Percentiles rank a stretch among this genome's conserved stretches.
Evolutionary conservation across 2,888 invertebrate species (phyloP).

Genomic region (Carcina quercana): DNA sequence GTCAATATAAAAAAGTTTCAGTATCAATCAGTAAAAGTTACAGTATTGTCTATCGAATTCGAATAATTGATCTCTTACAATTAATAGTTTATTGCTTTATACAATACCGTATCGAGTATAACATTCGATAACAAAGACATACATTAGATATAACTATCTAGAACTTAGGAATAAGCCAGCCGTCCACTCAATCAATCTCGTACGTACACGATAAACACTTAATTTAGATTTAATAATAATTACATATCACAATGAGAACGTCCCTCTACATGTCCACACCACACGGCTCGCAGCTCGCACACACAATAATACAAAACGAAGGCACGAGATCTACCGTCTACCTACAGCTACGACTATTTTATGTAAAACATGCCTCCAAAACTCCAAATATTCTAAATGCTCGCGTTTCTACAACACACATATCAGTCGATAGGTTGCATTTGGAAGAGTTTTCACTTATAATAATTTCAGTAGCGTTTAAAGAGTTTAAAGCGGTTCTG

Average conservation of each 20-base stretch:
- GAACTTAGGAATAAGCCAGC: conserved; percentile 52
- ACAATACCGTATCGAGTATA: conserved; percentile 67
- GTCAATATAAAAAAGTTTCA: conserved; percentile 59
- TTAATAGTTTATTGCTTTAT: conserved; percentile 70
- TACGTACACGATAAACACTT: conserved; percentile 68
- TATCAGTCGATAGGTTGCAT: conserved; percentile 56
- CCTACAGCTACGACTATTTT: conserved; percentile 60
- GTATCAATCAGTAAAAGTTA: conserved; percentile 48
- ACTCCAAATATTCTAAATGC: conserved; percentile 60
- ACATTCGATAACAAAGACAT: conserved; percentile 58
- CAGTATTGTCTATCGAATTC: conserved; percentile 59
- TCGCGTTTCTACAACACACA: conserved; percentile 37
- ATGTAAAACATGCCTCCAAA: conserved; percentile 57
- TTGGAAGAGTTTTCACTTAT: conserved; percentile 43
- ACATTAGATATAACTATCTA: conserved; percentile 46
- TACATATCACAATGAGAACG: conserved; percentile 74
- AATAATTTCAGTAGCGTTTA: conserved; percentile 47
- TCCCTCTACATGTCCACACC: conserved; percentile 63
- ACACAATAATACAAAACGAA: conserved; percentile 64
- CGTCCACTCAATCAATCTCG: conserved; percentile 57
- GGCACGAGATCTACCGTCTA: conserved; percentile 71
- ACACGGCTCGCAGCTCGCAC: no score
- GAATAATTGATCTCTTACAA: conserved; percentile 57
- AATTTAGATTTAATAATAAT: conserved; percentile 72
- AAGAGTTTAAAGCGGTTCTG: conserved; percentile 63